Conservation (phyloP, 2,113 vertebrate genomes). For the Turnix velox region DNA sequence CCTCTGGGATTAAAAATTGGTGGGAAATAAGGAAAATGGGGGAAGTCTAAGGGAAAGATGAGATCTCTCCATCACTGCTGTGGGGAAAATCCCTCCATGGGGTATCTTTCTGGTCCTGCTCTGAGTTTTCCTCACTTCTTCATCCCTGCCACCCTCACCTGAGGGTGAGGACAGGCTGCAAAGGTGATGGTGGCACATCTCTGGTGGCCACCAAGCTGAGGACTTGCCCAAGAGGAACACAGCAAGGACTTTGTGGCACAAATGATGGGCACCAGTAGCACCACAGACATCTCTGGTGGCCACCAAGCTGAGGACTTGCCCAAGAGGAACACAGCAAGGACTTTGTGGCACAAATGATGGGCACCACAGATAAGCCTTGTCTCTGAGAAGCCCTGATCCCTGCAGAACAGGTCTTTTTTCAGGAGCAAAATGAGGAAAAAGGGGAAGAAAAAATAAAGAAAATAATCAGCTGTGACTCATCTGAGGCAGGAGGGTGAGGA, state of each 20-base stretch:
- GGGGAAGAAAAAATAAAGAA: accelerated
- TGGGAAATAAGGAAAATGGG: too few relatives aligned
- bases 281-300: background rate
- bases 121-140: too few relatives aligned
- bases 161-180: background rate
- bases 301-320: background rate
- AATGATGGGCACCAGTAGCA: background rate
- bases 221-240: slow-evolving; percentile 12
- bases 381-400: slow-evolving; percentile 55
- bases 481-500: slow-evolving; percentile 11
- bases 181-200: slow-evolving; percentile 29
- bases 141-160: too few relatives aligned
- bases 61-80: background rate
- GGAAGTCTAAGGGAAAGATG: too few relatives aligned
- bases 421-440: background rate
- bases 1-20: too few relatives aligned
- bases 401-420: slow-evolving; percentile 42
- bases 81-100: background rate
- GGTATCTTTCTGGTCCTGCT: too few relatives aligned
- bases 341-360: slow-evolving; percentile 37
- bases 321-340: slow-evolving; percentile 29
- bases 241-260: slow-evolving; percentile 28
- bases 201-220: background rate
- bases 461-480: slow-evolving; percentile 1
- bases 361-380: slow-evolving; percentile 34